These are phyloP conservation scores for Ammodytes dubius DNA, from an alignment of 2,113 vertebrate species.

Conservation along the genomic window DNA sequence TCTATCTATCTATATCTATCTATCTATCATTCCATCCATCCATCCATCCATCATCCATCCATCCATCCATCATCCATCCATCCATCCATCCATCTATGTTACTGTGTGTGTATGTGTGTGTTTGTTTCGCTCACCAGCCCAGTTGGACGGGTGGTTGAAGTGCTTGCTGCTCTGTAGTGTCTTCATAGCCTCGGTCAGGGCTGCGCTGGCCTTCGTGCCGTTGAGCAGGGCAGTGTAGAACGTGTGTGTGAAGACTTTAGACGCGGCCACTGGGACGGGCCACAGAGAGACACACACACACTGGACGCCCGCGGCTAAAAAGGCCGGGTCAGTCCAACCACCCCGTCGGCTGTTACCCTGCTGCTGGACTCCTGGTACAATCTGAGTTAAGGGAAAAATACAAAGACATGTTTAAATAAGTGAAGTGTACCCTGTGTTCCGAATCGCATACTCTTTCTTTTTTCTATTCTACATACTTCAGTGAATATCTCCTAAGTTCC, in stretches of 20 bases:
- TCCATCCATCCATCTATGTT: not conserved
- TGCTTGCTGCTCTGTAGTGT: constrained; percentile 92
- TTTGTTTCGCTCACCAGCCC: constrained; percentile 89
- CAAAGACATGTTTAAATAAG: too few species aligned
- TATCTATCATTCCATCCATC: too few species aligned
- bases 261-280: constrained; percentile 91
- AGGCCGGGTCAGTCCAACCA: constrained; percentile 93
- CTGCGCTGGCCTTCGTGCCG: constrained; percentile 91
- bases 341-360: constrained; percentile 91
- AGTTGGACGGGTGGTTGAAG: constrained; percentile 95
- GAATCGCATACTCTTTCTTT: too few species aligned
- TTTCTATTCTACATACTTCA: too few species aligned
- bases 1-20: too few species aligned
- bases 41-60: too few species aligned
- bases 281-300: constrained; percentile 95
- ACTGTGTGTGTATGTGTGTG: not conserved
- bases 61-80: not conserved
- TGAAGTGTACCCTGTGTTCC: too few species aligned
- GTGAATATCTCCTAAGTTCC: too few species aligned
- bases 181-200: constrained; percentile 95
- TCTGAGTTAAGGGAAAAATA: constrained; percentile 51
- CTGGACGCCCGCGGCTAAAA: constrained; percentile 92
- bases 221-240: constrained; percentile 93
- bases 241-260: constrained; percentile 92
- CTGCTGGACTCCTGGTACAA: constrained; percentile 91